phyloP scores from a whole-genome alignment of 2,797 vertebrate species.

The Microtus californicus region DNA sequence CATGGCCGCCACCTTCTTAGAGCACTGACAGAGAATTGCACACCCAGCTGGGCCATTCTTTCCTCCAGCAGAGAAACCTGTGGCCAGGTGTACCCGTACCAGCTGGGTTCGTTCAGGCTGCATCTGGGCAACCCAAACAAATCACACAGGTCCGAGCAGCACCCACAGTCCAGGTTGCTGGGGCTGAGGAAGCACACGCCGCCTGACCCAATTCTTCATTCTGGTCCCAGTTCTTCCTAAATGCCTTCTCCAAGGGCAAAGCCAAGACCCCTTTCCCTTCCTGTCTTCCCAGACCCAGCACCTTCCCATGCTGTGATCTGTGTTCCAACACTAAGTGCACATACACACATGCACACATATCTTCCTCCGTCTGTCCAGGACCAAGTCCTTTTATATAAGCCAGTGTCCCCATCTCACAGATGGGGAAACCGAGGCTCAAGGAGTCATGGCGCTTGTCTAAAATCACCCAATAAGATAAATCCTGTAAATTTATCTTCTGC shows the following conservation, averaged over 20 bases:
- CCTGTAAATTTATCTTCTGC: neutral
- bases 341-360: too few relatives aligned
- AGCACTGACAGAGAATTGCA: neutral
- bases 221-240: neutral
- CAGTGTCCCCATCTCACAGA: neutral
- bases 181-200: neutral
- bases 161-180: neutral
- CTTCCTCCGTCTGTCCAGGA: neutral
- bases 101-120: neutral
- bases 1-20: neutral
- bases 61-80: neutral
- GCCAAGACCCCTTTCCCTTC: neutral
- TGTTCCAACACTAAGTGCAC: neutral
- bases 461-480: neutral
- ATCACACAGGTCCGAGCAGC: neutral
- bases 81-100: neutral
- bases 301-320: neutral
- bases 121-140: neutral
- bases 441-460: neutral
- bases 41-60: neutral
- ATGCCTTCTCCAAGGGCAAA: neutral
- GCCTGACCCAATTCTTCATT: neutral
- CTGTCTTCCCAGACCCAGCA: neutral
- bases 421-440: neutral
- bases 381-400: neutral